Base-by-base conservation (phyloP, 2,888 invertebrate genomes). In the Timandra comae region DNA sequence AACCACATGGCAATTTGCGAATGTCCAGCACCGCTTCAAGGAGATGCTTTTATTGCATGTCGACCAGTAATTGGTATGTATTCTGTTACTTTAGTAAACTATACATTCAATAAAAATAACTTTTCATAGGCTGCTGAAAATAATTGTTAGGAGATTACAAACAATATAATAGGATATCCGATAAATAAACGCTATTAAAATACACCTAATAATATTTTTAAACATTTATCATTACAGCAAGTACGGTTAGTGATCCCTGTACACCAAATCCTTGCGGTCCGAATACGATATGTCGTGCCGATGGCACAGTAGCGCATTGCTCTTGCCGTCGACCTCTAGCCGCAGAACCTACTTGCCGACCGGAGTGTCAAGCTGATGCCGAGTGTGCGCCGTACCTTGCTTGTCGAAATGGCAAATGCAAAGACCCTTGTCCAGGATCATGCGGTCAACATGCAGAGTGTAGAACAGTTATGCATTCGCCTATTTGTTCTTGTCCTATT, bases 1-100 rank as follows among this genome's bases (percentile, higher is more conserved):
- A 92, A 93, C 63, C 94, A 94, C 58, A 89, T 91, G 22, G 93
- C 94, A 2, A 90, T 91, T 42, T 95, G 95, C 65, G 89, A 90
- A 40, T 95, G 94, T 65, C 89, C 89, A 8, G 68, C 86, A 7
- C 91, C 91, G 27, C 90, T 90, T 49, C 90, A 89, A 22, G 95
- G 95, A 37, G 93, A 95, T 82, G 93, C 95, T 12, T 93, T 94
- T 60, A 89, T 87, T 41, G 88, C 88, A 41, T 94, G 94, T 63
- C 85, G 87, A 28, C 87, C 73, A 29, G 82, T 87, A 39, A 66
- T 81, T 59, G 81, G 89, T 87, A 57, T 40, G 55, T 53, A 36
- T 12, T n/a, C n/a, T n/a, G n/a, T n/a, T n/a, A n/a, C n/a, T n/a
- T n/a, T n/a, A n/a, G n/a, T n/a, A n/a, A n/a, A n/a, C n/a, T n/a